Evolutionary conservation across 2,797 vertebrate species (phyloP), one percentile per base, ranked within the genome.

Genomic region (Enteromius radiatus): DNA sequence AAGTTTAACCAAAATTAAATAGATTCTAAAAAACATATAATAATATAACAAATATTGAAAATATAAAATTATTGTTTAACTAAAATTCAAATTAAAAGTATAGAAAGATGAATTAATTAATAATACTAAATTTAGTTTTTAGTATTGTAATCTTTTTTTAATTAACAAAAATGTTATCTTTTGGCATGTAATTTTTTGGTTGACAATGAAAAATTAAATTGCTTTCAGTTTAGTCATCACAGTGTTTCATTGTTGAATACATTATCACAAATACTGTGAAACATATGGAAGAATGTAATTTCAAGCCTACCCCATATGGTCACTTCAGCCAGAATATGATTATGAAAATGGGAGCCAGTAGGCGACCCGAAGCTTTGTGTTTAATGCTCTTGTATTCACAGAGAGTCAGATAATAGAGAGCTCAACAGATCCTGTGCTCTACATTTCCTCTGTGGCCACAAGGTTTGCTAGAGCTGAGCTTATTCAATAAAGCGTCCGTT

Each of bases 391-490:
- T 5, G 67, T 59, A 81, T 56, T 67, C 17, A 81, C 41, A 63
- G 49, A 67, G 59, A 38, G 52, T 59, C 41, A 28, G 54, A 33
- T 52, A 67, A 76, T 67, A 49, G 61, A 81, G 56, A 81, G 28
- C 54, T 84, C 71, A 38, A 33, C 45, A 77, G 68, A 83, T 84
- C 73, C 38, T 56, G 26, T 59, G 33, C 21, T 83, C 75, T 79
- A 70, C 68, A 59, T 56, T 83, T 74, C 45, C 67, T 38, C 47
- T 54, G 59, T 65, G 52, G 36, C 67, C 70, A 54, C 56, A 36
- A 69, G 78, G 56, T 64, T 67, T 77, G 33, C 28, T 76, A 69
- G 76, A 79, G 65, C 73, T 74, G 61, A 82, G 77, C 76, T 82
- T 76, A 67, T 84, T 84, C 52, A 78, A 67, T 61, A 49, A 73